These are phyloP conservation scores for Andrena bucephala DNA, from an alignment of 2,888 invertebrate species.

Conservation along the genomic window DNA sequence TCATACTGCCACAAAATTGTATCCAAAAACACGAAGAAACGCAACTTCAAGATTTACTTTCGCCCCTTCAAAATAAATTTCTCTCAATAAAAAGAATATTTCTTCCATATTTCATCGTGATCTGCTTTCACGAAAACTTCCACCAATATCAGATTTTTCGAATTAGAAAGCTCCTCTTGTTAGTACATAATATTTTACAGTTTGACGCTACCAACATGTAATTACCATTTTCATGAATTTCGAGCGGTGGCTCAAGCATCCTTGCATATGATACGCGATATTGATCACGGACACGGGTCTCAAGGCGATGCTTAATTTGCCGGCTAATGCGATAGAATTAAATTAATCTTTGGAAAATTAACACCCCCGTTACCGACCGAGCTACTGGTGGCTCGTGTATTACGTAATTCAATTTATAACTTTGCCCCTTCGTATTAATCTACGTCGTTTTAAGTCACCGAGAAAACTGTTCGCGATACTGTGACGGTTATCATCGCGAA, in stretches of 20 bases:
- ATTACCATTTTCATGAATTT: not conserved
- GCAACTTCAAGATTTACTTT: too few relatives aligned
- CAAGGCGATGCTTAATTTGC: slow-evolving; percentile 19
- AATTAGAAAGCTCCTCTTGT: too few relatives aligned
- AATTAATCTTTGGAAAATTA: slow-evolving; percentile 38
- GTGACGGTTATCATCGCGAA: not conserved
- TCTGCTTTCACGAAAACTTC: too few relatives aligned
- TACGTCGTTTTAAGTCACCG: not conserved
- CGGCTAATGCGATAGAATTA: slow-evolving; percentile 28
- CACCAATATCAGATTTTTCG: too few relatives aligned
- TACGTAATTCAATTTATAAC: slow-evolving; percentile 32
- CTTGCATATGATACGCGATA: not conserved
- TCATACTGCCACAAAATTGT: too few relatives aligned
- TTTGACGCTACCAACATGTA: not conserved
- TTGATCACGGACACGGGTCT: slow-evolving; percentile 16
- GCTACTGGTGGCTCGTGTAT: slow-evolving; percentile 17
- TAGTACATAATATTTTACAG: not conserved
- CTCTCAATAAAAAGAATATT: not conserved
- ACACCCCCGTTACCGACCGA: not conserved
- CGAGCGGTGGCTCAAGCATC: not conserved
- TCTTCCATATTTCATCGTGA: too few relatives aligned
- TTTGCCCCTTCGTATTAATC: slow-evolving; percentile 17
- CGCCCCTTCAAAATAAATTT: not conserved
- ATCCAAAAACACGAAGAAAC: too few relatives aligned
- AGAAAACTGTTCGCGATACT: not conserved